phyloP scores from a whole-genome alignment of 2,113 vertebrate species.

The Apteryx owenii region DNA sequence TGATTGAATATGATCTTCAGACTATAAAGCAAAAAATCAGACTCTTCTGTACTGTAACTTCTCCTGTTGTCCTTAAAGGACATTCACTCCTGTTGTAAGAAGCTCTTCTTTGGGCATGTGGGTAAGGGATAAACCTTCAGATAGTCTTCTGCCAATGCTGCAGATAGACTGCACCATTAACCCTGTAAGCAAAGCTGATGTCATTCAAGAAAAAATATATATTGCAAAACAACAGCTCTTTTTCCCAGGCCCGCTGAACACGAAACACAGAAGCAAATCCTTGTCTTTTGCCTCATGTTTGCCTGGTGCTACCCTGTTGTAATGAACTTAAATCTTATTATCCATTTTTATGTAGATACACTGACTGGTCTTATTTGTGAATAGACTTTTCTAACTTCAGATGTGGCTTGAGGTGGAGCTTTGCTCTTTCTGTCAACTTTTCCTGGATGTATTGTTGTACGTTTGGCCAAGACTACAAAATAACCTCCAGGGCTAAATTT shows the following conservation, averaged over 20 bases:
- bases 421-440: neutral
- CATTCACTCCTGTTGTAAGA: neutral
- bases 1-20: neutral
- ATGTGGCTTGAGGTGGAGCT: neutral
- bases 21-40: neutral
- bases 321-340: neutral
- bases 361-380: neutral
- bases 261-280: neutral
- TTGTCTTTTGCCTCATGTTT: accelerated
- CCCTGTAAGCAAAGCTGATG: constrained; percentile 26
- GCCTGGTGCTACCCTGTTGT: neutral
- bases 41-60: neutral
- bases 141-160: constrained; percentile 28
- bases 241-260: neutral
- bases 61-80: neutral
- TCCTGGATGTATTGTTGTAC: neutral
- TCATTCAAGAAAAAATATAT: neutral
- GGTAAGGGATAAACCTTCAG: neutral
- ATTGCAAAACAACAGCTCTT: neutral
- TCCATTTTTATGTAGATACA: neutral
- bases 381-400: neutral
- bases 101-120: neutral
- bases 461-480: neutral
- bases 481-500: neutral
- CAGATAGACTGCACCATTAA: constrained; percentile 36